Evolutionary conservation across 35 echinoderm and acorn worm species (phyloP).

Genomic region (Lytechinus variegatus): DNA sequence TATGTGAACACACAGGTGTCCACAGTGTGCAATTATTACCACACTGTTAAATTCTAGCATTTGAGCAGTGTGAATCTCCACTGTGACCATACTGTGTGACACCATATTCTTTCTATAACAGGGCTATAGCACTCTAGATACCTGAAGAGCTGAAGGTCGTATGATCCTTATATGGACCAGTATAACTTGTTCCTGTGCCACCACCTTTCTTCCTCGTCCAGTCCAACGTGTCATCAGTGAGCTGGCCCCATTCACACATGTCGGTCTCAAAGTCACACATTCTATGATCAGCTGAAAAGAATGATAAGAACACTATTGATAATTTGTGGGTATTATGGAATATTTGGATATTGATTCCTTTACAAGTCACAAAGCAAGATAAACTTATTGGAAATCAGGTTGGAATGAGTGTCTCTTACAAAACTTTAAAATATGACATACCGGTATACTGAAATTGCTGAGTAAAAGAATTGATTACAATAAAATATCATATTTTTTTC

Average conservation of each 20-base stretch:
- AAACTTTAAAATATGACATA: not conserved
- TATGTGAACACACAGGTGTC: too few species aligned
- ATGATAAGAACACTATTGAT: not conserved
- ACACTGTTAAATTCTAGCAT: too few species aligned
- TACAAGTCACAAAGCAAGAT: not conserved
- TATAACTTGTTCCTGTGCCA: conserved; percentile 54
- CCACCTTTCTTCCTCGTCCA: conserved; percentile 72
- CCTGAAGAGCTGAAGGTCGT: conserved; percentile 40
- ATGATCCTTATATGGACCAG: conserved; percentile 75
- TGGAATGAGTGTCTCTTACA: not conserved
- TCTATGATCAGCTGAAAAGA: not conserved
- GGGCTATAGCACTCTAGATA: too few species aligned
- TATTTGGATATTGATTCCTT: not conserved
- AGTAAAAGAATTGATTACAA: too few species aligned
- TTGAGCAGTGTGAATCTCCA: too few species aligned
- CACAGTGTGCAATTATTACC: too few species aligned
- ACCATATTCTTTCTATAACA: too few species aligned
- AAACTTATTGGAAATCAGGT: not conserved
- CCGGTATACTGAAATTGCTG: too few species aligned
- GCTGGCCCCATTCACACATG: conserved; percentile 76
- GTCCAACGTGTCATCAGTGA: conserved; percentile 77
- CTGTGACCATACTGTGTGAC: too few species aligned
- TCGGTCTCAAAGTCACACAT: conserved; percentile 53
- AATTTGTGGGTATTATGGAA: not conserved
- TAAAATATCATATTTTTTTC: too few species aligned